These are phyloP conservation scores for Cryptocheilus praepositus DNA, from an alignment of 2,888 invertebrate genomes.

Conservation along the genomic window DNA sequence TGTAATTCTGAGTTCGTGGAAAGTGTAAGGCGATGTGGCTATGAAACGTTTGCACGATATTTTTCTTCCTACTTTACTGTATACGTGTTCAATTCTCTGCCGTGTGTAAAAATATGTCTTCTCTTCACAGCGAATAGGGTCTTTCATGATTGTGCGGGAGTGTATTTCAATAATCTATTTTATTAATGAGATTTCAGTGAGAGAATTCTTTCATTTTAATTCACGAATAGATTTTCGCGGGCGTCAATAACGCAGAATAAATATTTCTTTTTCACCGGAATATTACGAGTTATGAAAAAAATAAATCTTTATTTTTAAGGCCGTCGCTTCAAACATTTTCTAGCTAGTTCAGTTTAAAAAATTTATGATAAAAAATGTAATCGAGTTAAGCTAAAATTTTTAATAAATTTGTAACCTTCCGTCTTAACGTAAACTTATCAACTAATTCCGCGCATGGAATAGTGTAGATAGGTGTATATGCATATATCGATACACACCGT, in stretches of 20 bases:
- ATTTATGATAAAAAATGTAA: slow-evolving; percentile 50
- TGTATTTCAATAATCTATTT: background rate
- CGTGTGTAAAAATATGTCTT: no score
- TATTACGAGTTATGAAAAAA: slow-evolving; percentile 48
- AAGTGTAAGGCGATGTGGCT: no score
- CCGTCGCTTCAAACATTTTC: slow-evolving; percentile 49
- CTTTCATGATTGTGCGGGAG: background rate
- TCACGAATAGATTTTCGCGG: background rate
- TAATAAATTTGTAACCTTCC: slow-evolving; percentile 25
- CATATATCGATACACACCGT: background rate
- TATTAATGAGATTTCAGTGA: background rate
- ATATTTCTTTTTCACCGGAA: slow-evolving; percentile 20
- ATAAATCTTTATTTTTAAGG: slow-evolving; percentile 54
- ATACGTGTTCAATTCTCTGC: no score
- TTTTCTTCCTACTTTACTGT: no score
- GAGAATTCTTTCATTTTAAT: background rate
- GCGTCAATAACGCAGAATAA: slow-evolving; percentile 19
- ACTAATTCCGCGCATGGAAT: slow-evolving; percentile 29
- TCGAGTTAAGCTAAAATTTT: slow-evolving; percentile 36
- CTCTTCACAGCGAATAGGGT: background rate
- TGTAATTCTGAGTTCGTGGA: no score
- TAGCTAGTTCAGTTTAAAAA: slow-evolving; percentile 49
- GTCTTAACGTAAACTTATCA: slow-evolving; percentile 34
- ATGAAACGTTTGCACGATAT: no score
- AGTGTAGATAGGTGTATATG: slow-evolving; percentile 18